Evolutionary conservation across 2,888 invertebrate genomes (phyloP), one percentile per base, ranked within the genome.

Genomic region (Busseola fusca): DNA sequence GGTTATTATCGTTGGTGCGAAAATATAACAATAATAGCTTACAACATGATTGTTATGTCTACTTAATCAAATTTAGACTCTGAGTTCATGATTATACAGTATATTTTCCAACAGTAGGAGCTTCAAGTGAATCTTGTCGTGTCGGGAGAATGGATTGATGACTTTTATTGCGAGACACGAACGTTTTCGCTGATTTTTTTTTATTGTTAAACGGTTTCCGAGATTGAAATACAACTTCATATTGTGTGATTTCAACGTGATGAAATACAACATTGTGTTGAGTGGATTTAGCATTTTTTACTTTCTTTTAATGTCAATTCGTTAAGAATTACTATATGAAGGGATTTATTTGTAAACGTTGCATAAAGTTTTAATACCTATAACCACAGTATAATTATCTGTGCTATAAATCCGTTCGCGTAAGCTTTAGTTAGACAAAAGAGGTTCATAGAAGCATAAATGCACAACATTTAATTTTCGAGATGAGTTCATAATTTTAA

Each of bases 101-200:
- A 1, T 45, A 75, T 72, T 76, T 81, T 81, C 5, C 65, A n/a
- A 25, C 7, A 30, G 16, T 48, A 34, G 48, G 12, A n/a, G 25
- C 10, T 56, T 12, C 45, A 67, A 79, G 78, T 76, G 74, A 77
- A 76, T 84, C 76, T 74, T 79, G 64, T 76, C 72, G 74, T 82
- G 82, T 66, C 66, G 72, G 64, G 25, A 74, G 62, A 84, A 76
- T 64, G 70, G 74, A 76, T 80, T 67, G 75, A 80, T 66, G 71
- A 64, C 30, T 83, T 80, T 63, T 80, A 69, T 83, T 67, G 74
- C 69, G 52, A 76, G 50, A 67, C 72, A 69, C 64, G 62, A 76
- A 73, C 72, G 82, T 73, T 84, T 84, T 82, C 83, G 84, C 83
- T 82, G 74, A 71, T 69, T 81, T 84, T 72, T 84, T 84, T 71